A percentile compares a stretch with the other conserved stretches of the same genome.
Evolutionary conservation across 2,888 invertebrate species (phyloP).

Genomic region (Eupelmus urozonus): DNA sequence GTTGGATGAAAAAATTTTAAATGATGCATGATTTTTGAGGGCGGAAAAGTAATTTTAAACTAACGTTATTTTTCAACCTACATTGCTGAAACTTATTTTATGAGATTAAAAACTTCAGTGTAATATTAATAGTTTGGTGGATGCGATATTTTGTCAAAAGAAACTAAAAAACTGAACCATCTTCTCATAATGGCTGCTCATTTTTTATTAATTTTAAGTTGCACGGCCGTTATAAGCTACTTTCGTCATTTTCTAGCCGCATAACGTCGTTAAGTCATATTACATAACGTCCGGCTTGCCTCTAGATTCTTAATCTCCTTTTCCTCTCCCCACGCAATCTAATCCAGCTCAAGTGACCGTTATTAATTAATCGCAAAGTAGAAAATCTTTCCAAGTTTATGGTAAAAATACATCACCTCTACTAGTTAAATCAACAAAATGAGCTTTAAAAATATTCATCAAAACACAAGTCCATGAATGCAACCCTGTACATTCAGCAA

Average conservation of each 20-base stretch:
- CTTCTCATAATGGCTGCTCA: background rate
- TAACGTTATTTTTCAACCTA: no score
- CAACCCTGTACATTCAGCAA: no score
- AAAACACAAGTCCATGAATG: no score
- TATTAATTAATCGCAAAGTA: background rate
- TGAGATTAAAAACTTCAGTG: no score
- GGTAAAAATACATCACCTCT: no score
- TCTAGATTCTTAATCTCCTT: background rate
- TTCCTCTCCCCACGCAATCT: background rate
- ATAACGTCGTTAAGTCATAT: slow-evolving; percentile 21
- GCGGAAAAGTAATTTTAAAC: no score
- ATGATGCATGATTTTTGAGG: no score
- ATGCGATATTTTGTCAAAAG: no score
- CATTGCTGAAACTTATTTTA: background rate
- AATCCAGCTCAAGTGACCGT: background rate
- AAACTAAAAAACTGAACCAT: background rate
- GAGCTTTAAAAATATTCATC: no score
- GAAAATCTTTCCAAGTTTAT: background rate
- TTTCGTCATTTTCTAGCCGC: slow-evolving; percentile 6
- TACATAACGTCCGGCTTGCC: slow-evolving; percentile 16
- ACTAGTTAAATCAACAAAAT: no score
- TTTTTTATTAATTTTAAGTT: slow-evolving; percentile 28
- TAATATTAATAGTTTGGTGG: no score
- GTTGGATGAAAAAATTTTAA: no score
- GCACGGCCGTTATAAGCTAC: slow-evolving; percentile 20